phyloP scores from a whole-genome alignment of 2,797 vertebrate genomes.

The Poecilia wingei region DNA sequence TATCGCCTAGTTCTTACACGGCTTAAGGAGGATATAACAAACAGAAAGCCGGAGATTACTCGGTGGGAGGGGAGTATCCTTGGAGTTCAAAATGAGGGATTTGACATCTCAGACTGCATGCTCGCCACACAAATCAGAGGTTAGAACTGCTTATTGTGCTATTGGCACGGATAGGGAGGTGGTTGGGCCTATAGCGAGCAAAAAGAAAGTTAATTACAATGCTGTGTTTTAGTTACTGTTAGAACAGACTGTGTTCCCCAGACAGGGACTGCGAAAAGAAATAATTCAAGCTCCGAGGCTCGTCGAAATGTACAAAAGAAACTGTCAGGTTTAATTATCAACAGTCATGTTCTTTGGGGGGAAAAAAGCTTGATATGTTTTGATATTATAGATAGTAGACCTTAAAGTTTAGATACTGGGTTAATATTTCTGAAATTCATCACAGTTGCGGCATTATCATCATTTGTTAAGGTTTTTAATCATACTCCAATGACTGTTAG shows the following conservation, averaged over 20 bases:
- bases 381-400: slow-evolving; percentile 17
- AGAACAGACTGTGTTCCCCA: slow-evolving; percentile 12
- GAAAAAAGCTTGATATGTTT: not conserved
- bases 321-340: slow-evolving; percentile 30
- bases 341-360: slow-evolving; percentile 10
- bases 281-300: slow-evolving; percentile 23
- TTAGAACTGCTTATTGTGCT: slow-evolving; percentile 42
- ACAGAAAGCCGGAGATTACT: slow-evolving; percentile 72
- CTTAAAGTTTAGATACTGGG: not conserved
- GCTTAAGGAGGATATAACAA: slow-evolving; percentile 71
- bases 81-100: slow-evolving; percentile 64
- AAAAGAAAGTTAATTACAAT: slow-evolving; percentile 19
- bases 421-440: slow-evolving; percentile 41
- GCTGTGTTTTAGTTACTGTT: slow-evolving; percentile 22
- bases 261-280: slow-evolving; percentile 23
- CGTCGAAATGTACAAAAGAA: slow-evolving; percentile 35
- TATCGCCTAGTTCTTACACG: slow-evolving; percentile 58
- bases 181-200: not conserved
- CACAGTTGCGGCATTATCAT: slow-evolving; percentile 22
- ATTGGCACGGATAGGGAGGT: not conserved
- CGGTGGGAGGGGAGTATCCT: slow-evolving; percentile 59
- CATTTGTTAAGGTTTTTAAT: slow-evolving; percentile 51
- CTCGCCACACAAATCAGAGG: slow-evolving; percentile 46
- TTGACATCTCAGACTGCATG: slow-evolving; percentile 41
- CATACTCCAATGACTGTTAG: slow-evolving; percentile 41